Evolutionary conservation across 2,888 invertebrate species (phyloP), one percentile per base, ranked within the genome.

Genomic region (Drosophila kambysellisi): DNA sequence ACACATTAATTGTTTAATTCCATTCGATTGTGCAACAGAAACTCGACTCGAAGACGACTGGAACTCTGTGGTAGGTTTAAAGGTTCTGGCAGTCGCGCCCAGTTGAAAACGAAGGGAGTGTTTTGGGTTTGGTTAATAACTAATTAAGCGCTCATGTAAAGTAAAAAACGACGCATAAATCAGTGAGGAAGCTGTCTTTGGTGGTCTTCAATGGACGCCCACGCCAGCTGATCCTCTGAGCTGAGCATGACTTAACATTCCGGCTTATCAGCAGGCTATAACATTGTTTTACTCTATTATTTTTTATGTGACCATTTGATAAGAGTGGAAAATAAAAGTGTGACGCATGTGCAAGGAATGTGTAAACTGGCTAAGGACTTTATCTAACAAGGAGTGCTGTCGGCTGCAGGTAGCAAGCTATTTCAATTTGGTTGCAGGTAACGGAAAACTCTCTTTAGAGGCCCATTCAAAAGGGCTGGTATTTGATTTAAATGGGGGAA

Each of bases 1-100:
- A 89, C 83, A 91, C 83, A 84, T 91, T 91, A 91, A 91, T 91
- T 91, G 91, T 91, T 91, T 85, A 83, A 86, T 88, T 82, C 83
- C 74, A 77, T 74, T 62, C 74, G 83, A 81, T 75, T 81, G 79
- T 78, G 32, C 65, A 52, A 65, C 53, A 52, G 51, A 30, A 50
- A 50, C 51, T 51, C 51, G 30, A 51, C 11, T 51, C 30, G 11
- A 57, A 41, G 15, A 9, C 57, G 20, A 43, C n/a, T 32, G 20
- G 46, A 59, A 67, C 56, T 53, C 82, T 77, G 81, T 76, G 78
- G 80, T 82, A 82, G 82, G 75, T 76, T 72, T 54, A 37, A 32
- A 39, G 74, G 76, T 61, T 65, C 74, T 48, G 11, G n/a, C 29
- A 43, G 78, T 62, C 72, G 76, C 76, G 53, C 78, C 79, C 79